Base-by-base conservation (phyloP, 2,797 vertebrate species). In the Denticeps clupeoides region DNA sequence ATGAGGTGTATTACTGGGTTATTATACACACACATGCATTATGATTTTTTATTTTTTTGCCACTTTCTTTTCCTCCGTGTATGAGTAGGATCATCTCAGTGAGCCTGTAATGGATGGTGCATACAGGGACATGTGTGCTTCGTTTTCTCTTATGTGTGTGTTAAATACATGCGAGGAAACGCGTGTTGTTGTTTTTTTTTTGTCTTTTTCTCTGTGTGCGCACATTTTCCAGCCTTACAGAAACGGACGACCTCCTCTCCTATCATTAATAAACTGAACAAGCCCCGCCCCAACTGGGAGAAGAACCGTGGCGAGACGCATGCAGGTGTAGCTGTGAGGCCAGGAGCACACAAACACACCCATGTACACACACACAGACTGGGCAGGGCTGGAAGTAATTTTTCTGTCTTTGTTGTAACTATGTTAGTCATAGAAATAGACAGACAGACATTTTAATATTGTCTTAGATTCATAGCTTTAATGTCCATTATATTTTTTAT, bases 161-260 rank as follows among this genome's bases (percentile, higher is more conserved):
- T 45, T 19, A 50, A 42, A n/a, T n/a, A n/a, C n/a, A n/a, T n/a
- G n/a, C n/a, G n/a, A n/a, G n/a, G n/a, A n/a, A n/a, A 15, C 32
- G 5, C 12, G 27, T 49, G n/a, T 22, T 5, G 7, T 35, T 32
- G 19, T 37, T 9, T 11, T 35, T 7, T 16, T 57, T n/a, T 12
- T 21, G 15, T 61, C 25, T 29, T 38, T 51, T 55, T 57, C 32
- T 67, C 49, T 41, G 50, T 55, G 43, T 79, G 62, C 74, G 69
- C n/a, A n/a, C n/a, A 59, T 4, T 60, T 59, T 52, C 64, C 77
- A 87, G 84, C 77, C 55, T 79, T 83, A 72, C 73, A 63, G 78
- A 78, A 75, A 74, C 79, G 74, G 77, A 75, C 78, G 45, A 49
- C 75, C 55, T 72, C 76, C 47, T 70, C 79, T 11, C 79, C 63